Percentiles rank a stretch among this genome's conserved stretches.
Conservation (phyloP, 2,888 invertebrate genomes). For the Andrena praecox region DNA sequence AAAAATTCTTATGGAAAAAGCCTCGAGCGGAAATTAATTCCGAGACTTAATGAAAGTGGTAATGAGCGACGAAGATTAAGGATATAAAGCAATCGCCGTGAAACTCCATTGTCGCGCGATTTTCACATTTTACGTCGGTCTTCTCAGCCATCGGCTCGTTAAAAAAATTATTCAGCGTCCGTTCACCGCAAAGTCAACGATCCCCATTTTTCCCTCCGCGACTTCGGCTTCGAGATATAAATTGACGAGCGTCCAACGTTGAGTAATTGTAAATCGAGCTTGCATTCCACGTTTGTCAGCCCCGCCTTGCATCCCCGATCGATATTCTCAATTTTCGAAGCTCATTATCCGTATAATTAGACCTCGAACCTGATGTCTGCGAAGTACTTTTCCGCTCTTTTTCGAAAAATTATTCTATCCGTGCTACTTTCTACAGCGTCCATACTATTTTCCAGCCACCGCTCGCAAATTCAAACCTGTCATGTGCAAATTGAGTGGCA, state of each 20-base stretch:
- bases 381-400: conserved; percentile 9
- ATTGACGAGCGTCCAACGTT: background rate
- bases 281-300: conserved; percentile 17
- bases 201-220: background rate
- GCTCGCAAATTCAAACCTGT: background rate
- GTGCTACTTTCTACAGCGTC: background rate
- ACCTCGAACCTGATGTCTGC: conserved; percentile 27
- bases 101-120: conserved; percentile 44
- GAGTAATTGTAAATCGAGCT: conserved; percentile 2
- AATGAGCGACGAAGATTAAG: conserved; percentile 65
- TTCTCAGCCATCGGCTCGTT: background rate
- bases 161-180: background rate
- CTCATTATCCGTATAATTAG: conserved; percentile 48
- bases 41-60: conserved; percentile 54
- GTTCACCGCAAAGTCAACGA: background rate
- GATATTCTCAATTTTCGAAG: conserved; percentile 44
- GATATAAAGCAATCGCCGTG: conserved; percentile 51
- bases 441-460: too few species aligned
- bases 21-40: conserved; percentile 59
- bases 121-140: conserved; percentile 38
- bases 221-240: background rate
- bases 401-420: background rate
- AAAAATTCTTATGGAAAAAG: conserved; percentile 40
- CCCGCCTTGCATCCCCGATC: conserved; percentile 17
- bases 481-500: background rate